Conservation (phyloP, 2,888 invertebrate species). For the Zele albiditarsus region DNA sequence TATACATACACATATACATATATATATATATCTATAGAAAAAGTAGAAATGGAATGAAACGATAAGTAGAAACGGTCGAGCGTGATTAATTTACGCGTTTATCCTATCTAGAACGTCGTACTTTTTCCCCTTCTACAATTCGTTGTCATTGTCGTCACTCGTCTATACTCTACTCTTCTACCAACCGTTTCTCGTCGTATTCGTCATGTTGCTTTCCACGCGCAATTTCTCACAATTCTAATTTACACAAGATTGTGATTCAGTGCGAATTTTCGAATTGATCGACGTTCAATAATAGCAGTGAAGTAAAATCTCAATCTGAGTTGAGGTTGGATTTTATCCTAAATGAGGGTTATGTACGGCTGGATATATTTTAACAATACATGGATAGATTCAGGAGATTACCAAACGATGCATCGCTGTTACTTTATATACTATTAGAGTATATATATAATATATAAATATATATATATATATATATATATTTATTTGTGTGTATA, state of each 20-base stretch:
- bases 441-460: background rate
- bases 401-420: background rate
- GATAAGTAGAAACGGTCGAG: slow-evolving; percentile 45
- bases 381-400: slow-evolving; percentile 17
- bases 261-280: background rate
- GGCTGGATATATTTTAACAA: slow-evolving; percentile 10
- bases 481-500: background rate
- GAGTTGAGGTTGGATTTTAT: background rate
- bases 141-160: slow-evolving; percentile 29
- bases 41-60: slow-evolving; percentile 33
- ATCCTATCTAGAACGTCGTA: slow-evolving; percentile 43
- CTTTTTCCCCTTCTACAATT: slow-evolving; percentile 22
- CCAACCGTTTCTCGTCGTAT: slow-evolving; percentile 1
- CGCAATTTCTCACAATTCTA: slow-evolving; percentile 8
- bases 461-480: background rate
- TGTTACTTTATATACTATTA: background rate
- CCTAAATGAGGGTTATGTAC: background rate
- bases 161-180: slow-evolving; percentile 18
- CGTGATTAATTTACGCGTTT: slow-evolving; percentile 59
- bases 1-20: no score
- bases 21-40: slow-evolving; percentile 4
- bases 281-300: background rate
- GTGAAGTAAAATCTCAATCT: background rate
- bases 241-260: background rate
- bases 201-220: background rate